These are phyloP conservation scores for Erythrocercus mccallii DNA, from an alignment of 2,113 vertebrate genomes.

Conservation along the genomic window DNA sequence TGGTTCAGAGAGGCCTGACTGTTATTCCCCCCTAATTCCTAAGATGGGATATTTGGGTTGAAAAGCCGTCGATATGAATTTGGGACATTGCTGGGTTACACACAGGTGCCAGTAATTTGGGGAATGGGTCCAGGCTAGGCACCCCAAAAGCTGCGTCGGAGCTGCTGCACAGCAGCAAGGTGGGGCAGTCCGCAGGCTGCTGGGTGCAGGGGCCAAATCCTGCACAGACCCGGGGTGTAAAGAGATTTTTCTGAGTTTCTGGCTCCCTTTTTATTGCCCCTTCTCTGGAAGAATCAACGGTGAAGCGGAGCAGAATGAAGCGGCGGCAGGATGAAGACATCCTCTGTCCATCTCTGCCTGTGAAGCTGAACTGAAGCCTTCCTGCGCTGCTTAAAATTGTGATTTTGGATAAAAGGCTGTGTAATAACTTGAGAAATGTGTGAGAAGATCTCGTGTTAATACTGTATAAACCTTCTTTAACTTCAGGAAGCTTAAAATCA, in stretches of 20 bases:
- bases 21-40: background rate
- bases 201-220: background rate
- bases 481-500: constrained; percentile 67
- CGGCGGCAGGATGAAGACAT: background rate
- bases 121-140: accelerated
- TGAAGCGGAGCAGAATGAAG: background rate
- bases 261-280: background rate
- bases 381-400: constrained; percentile 16
- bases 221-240: background rate
- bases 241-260: background rate
- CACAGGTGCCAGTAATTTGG: background rate
- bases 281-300: background rate
- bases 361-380: constrained; percentile 21
- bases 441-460: constrained; percentile 63
- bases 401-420: constrained; percentile 48
- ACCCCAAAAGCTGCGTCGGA: background rate
- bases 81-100: background rate
- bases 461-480: constrained; percentile 65
- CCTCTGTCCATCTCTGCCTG: constrained; percentile 35
- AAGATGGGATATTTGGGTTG: background rate
- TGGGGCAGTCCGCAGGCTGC: background rate
- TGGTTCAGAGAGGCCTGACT: background rate
- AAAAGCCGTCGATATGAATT: background rate
- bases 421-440: constrained; percentile 36
- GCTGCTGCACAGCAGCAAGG: background rate